Base-by-base conservation (phyloP, 2,888 invertebrate genomes). In the Eupithecia abbreviata region DNA sequence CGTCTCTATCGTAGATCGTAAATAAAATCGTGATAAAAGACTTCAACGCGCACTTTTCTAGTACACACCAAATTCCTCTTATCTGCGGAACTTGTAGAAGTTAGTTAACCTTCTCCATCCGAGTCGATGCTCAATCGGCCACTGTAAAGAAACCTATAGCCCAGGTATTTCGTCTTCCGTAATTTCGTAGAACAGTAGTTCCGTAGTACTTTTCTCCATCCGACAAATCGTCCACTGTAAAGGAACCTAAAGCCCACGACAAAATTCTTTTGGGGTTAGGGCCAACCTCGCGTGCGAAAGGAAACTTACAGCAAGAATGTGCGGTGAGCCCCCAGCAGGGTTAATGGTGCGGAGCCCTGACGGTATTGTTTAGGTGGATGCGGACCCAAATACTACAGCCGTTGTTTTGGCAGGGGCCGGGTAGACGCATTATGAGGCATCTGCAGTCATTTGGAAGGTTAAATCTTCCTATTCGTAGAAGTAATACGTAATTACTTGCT, bases 231-330 rank as follows among this genome's bases (percentile, higher is more conserved):
- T 72, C 65, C 66, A 75, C 71, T 73, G 75, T 76, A 45, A 10
- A 13, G 9, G 5, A 73, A 45, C 30, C 41, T 30, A 72, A 73
- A 78, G 68, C 78, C 76, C 77, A 73, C 69, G 74, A 74, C 74
- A 75, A 72, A 62, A 76, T 74, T 74, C 73, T 79, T 69, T 45
- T 73, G 68, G 80, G 82, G 82, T 82, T 70, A 43, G 78, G 80
- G 79, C 75, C 84, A 74, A 18, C 81, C 81, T 89, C 83, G 89
- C 88, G 90, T 89, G 90, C 83, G 85, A 87, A 89, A 85, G 83
- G 84, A 86, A 88, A 89, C 87, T 90, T 89, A 85, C 84, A 74
- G 82, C 86, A 90, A 90, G 90, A 90, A 91, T 91, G 89, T 89
- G 89, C 89, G 88, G 88, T 85, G 73, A 82, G 47, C 71, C 77